A percentile compares a stretch with the other conserved stretches of the same genome.
Evolutionary conservation across 2,888 invertebrate species (phyloP).

Genomic region (Xestia c-nigrum): DNA sequence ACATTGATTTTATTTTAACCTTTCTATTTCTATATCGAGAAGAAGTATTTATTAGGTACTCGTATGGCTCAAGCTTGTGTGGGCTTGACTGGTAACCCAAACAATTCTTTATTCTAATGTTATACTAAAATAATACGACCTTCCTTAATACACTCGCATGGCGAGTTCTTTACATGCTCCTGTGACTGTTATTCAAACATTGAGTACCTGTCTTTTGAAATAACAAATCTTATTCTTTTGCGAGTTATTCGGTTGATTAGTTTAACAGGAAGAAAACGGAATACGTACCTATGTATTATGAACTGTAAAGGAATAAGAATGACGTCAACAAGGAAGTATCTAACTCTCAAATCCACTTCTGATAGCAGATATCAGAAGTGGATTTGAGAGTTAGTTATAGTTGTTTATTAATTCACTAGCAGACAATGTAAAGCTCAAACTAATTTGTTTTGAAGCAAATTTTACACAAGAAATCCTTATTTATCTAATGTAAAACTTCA

Average conservation of each 20-base stretch:
- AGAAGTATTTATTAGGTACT: neutral
- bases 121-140: slow-evolving; percentile 46
- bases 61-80: slow-evolving; percentile 5
- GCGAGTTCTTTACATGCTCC: slow-evolving; percentile 14
- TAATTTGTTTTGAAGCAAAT: neutral
- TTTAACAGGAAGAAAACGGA: neutral
- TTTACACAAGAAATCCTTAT: neutral
- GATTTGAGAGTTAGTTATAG: too few relatives aligned
- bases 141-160: slow-evolving; percentile 27
- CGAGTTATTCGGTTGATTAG: neutral
- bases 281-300: neutral
- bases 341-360: neutral
- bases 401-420: neutral
- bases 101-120: slow-evolving; percentile 25
- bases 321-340: neutral
- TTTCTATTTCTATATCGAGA: neutral
- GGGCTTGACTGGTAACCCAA: slow-evolving; percentile 13
- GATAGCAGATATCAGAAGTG: neutral
- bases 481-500: neutral
- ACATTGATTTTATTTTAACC: neutral
- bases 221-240: slow-evolving; percentile 12
- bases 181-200: slow-evolving; percentile 35
- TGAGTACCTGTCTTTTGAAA: slow-evolving; percentile 14
- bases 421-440: neutral
- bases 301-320: neutral